Base-by-base conservation (phyloP, 2,797 vertebrate genomes). In the Sebastes hubbsi region DNA sequence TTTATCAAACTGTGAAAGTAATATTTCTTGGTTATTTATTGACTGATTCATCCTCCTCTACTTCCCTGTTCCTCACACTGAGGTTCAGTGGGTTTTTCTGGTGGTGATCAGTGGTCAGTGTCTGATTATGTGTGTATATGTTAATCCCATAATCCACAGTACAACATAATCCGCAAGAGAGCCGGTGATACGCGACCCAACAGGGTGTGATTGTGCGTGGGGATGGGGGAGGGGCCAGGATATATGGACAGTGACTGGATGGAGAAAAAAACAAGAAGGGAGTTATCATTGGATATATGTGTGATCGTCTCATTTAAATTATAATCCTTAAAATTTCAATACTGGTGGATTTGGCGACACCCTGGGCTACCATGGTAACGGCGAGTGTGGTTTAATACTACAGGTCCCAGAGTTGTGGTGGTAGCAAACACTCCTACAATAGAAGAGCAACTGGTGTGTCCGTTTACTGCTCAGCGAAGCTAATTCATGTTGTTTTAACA, bases 61-160 rank as follows among this genome's bases (percentile, higher is more conserved):
- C 29, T 12, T 54, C 29, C 2, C 8, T 46, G 59, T 52, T 62
- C 56, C 13, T 62, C 27, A 14, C 30, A 5, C 25, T 13, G 36
- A 61, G 30, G 34, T 65, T 68, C 25, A 65, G 29, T 5, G 38
- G 34, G 56, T 36, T 60, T 73, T 73, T 9, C 55, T 66, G 8
- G 9, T 72, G 5, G 14, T 55, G 27, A 71, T 34, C 70, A 77
- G 70, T 72, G 68, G 64, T 76, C 73, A 80, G 20, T 54, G 75
- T 77, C 36, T 85, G 59, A 72, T 82, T 65, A 25, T 65, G 49
- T 74, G 4, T 61, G 25, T 64, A 12, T 72, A 5, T 73, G 71
- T 77, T 83, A 85, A 90, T 89, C 85, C 87, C 59, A 56, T 90
- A 89, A 91, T 88, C 90, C 84, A 77, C 56, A 49, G 46, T 70